Percentiles rank a stretch among this genome's conserved stretches.
Evolutionary conservation across 2,113 vertebrate genomes (phyloP).

Genomic region (Lichenostomus cassidix): DNA sequence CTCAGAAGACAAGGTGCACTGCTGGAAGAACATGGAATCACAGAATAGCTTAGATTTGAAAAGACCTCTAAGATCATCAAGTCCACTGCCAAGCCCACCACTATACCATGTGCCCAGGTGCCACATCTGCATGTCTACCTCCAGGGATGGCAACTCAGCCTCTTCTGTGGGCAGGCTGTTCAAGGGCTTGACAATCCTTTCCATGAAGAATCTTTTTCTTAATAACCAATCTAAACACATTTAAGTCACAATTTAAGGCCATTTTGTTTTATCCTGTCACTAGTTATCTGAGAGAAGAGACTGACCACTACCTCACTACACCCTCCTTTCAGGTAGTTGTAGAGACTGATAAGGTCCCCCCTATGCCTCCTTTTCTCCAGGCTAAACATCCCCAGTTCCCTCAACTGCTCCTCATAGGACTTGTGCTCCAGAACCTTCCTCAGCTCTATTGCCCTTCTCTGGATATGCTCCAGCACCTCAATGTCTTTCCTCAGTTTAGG

Average conservation of each 20-base stretch:
- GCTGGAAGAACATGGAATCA: not conserved
- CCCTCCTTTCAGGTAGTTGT: not conserved
- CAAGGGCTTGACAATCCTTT: not conserved
- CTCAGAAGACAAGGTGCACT: not conserved
- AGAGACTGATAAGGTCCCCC: not conserved
- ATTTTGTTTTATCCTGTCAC: not conserved
- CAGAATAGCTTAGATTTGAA: not conserved
- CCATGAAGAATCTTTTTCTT: not conserved
- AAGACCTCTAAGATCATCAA: not conserved
- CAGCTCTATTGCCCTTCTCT: not conserved
- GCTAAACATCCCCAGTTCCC: not conserved
- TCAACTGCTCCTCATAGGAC: not conserved
- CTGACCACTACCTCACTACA: rapidly evolving
- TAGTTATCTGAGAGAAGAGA: not conserved
- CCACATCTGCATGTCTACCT: not conserved
- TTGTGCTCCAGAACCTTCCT: not conserved
- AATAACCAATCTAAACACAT: not conserved
- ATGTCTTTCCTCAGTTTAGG: not conserved
- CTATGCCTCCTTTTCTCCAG: not conserved
- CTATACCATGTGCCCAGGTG: not conserved
- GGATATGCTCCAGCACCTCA: not conserved
- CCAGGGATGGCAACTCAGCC: not conserved
- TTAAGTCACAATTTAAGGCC: not conserved
- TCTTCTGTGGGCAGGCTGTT: not conserved
- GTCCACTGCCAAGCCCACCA: not conserved